Evolutionary conservation across 2,797 vertebrate species (phyloP).

Genomic region (Cyprinodon diabolis): DNA sequence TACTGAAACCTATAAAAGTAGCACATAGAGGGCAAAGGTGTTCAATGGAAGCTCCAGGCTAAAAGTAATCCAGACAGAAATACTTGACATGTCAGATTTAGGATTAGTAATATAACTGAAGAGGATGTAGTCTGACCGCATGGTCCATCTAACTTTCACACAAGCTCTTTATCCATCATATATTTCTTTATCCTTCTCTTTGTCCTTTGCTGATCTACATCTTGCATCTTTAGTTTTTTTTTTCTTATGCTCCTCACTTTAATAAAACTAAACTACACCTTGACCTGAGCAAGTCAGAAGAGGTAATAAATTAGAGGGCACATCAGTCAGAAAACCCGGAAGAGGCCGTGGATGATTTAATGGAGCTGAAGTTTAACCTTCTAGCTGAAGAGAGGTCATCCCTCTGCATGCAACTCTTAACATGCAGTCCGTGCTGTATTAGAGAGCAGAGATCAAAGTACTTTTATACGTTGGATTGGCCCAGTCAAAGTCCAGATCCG

Average conservation of each 20-base stretch:
- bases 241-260: neutral
- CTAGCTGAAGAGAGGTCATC: no score
- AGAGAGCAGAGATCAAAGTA: no score
- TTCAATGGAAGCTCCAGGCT: neutral
- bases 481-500: no score
- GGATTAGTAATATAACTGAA: neutral
- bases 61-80: neutral
- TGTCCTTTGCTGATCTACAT: conserved; percentile 13
- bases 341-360: no score
- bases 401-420: no score
- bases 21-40: neutral
- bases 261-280: neutral
- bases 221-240: neutral
- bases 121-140: conserved; percentile 14
- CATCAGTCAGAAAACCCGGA: no score
- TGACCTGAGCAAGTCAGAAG: neutral
- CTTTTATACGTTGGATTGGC: no score
- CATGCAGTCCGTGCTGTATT: no score
- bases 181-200: neutral
- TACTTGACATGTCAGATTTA: neutral
- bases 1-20: neutral
- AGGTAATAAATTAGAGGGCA: neutral
- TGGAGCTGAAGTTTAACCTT: no score
- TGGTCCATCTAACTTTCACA: conserved; percentile 23
- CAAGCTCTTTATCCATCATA: neutral